Evolutionary conservation across 2,888 invertebrate species (phyloP), one percentile per base, ranked within the genome.

Genomic region (Dolichopus griseipennis): DNA sequence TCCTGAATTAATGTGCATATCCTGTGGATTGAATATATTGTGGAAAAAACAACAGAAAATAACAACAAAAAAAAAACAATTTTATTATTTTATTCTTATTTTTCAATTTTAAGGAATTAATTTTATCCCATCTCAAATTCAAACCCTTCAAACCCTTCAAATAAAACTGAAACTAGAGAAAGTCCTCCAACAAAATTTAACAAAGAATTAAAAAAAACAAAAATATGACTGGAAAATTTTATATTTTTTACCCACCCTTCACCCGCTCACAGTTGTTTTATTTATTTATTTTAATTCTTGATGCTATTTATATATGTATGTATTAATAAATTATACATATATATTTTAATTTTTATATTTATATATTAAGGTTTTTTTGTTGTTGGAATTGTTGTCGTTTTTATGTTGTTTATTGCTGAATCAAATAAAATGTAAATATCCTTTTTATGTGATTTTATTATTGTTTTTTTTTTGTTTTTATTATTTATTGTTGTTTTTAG

Each of bases 81-180:
- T 4, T n/a, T n/a, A 52, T 52, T 52, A 52, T 52, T n/a, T 52
- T 52, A 52, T 52, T 52, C 18, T 18, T 18, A 52, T 52, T 52
- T n/a, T 52, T 52, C 52, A 52, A 52, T 52, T 52, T 52, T 52
- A 52, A 52, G 18, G 52, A 52, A 52, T 52, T 52, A 52, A 52
- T 52, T 52, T 52, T 15, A 52, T 52, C 6, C 27, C 27, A 27
- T 27, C n/a, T n/a, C 27, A 27, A 4, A 27, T 27, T 27, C n/a
- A n/a, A n/a, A n/a, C n/a, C n/a, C n/a, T n/a, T 12, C n/a, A 52
- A 52, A 52, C 27, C 27, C 27, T 27, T 5, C 5, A 52, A 52
- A 52, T 18, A 52, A 52, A 52, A 52, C 10, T 10, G 2, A 52
- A 18, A 52, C 2, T 18, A 52, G 8, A 37, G 8, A 37, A 12